phyloP scores from a whole-genome alignment of 1,140 invertebrate genomes.

The Magallana angulata region DNA sequence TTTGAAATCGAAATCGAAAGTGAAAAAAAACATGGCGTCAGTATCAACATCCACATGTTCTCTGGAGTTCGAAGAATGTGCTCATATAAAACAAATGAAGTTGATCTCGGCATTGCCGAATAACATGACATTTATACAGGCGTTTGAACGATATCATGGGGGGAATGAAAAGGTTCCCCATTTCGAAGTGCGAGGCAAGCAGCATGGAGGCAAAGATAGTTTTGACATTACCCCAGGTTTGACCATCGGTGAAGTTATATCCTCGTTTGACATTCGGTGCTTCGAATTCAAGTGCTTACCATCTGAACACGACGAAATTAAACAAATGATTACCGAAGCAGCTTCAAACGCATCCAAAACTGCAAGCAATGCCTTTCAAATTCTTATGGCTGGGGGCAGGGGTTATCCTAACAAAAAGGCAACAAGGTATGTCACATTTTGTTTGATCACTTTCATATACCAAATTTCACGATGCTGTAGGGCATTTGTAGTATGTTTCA shows the following conservation, averaged over 20 bases:
- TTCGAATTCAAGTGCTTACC: not conserved
- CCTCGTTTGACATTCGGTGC: not conserved
- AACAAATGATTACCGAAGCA: not conserved
- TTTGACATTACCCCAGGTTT: constrained; percentile 4
- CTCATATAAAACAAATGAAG: not conserved
- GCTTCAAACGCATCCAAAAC: not conserved
- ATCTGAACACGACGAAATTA: not conserved
- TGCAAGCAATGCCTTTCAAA: constrained; percentile 12
- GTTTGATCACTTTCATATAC: not conserved
- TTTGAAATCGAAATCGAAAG: not conserved
- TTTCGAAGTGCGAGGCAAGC: not conserved
- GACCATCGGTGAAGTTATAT: constrained; percentile 1
- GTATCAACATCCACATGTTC: not conserved
- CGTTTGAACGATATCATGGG: not conserved
- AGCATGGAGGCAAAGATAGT: not conserved
- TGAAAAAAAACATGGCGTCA: not conserved
- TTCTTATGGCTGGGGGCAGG: not conserved
- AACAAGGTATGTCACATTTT: not conserved
- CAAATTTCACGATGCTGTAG: not conserved
- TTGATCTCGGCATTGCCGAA: not conserved
- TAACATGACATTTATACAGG: not conserved
- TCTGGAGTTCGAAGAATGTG: not conserved
- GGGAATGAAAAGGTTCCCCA: not conserved
- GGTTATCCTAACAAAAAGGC: not conserved
- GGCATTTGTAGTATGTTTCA: not conserved